These are phyloP conservation scores for Hycleus phaleratus DNA, from an alignment of 1,140 invertebrate genomes.

Conservation along the genomic window DNA sequence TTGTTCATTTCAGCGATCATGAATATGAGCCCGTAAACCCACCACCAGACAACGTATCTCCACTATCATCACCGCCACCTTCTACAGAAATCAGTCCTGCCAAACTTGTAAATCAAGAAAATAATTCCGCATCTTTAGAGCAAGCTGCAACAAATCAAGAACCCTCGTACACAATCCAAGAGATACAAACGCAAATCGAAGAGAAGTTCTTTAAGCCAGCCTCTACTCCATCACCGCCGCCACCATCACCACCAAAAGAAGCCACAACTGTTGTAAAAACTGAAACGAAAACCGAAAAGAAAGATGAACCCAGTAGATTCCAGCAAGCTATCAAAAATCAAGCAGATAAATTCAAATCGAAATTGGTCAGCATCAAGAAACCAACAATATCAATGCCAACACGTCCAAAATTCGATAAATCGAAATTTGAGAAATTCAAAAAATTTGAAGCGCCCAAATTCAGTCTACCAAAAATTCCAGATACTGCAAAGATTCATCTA, in stretches of 20 bases:
- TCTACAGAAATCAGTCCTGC: slow-evolving; percentile 3
- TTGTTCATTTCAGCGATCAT: slow-evolving; percentile 62
- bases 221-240: background rate
- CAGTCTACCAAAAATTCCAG: slow-evolving; percentile 54
- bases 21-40: slow-evolving; percentile 72
- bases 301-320: slow-evolving; percentile 16
- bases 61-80: background rate
- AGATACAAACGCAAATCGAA: slow-evolving; percentile 27
- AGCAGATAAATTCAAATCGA: slow-evolving; percentile 52
- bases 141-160: background rate
- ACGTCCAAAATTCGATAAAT: slow-evolving; percentile 42
- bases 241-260: background rate
- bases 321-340: slow-evolving; percentile 44
- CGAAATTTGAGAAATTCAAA: slow-evolving; percentile 28
- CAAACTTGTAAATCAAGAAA: background rate
- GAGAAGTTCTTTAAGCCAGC: slow-evolving; percentile 24
- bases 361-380: slow-evolving; percentile 50
- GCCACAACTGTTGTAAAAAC: slow-evolving; percentile 43
- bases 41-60: slow-evolving; percentile 24
- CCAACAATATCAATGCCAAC: slow-evolving; percentile 40
- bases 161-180: slow-evolving; percentile 13
- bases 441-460: slow-evolving; percentile 42
- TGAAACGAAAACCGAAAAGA: slow-evolving; percentile 35
- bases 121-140: slow-evolving; percentile 8
- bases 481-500: slow-evolving; percentile 50